A percentile compares a stretch with the other conserved stretches of the same genome.
Evolutionary conservation across 2,113 vertebrate species (phyloP).

Genomic region (Sorex araneus): DNA sequence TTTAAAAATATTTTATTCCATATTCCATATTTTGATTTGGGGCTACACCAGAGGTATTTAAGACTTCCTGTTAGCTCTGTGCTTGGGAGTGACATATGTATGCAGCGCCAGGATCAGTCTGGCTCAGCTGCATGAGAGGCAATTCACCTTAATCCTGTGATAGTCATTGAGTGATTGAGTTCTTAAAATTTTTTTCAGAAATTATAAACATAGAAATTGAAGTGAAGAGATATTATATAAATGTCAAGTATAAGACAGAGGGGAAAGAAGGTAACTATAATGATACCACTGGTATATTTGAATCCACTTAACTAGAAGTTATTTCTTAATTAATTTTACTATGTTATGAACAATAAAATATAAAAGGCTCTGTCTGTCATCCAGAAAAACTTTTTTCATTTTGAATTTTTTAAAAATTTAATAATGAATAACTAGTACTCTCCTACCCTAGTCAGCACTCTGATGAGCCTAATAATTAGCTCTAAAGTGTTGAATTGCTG

Average conservation of each 20-base stretch:
- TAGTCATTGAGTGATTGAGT: background rate
- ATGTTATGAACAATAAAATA: background rate
- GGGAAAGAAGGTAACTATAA: background rate
- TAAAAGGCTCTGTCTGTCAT: background rate
- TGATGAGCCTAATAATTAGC: too few species aligned
- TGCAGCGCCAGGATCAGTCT: background rate
- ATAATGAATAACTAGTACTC: too few species aligned
- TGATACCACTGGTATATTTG: background rate
- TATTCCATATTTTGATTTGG: too few species aligned
- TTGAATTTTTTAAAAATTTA: too few species aligned
- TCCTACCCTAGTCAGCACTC: too few species aligned
- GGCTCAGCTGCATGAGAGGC: too few species aligned
- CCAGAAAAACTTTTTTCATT: background rate
- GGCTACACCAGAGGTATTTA: too few species aligned
- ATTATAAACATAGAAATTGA: background rate
- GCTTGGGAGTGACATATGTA: too few species aligned
- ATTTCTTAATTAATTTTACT: background rate
- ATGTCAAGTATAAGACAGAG: background rate
- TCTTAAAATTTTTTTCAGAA: background rate
- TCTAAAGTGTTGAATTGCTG: too few species aligned
- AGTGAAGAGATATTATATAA: background rate
- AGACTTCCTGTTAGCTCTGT: too few species aligned
- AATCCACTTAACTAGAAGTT: background rate
- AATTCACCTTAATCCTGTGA: background rate
- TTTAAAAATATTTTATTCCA: too few species aligned